A percentile compares a stretch with the other conserved stretches of the same genome.
These are phyloP conservation scores for Chirona hameri DNA, from an alignment of 2,888 invertebrate species.

Conservation along the genomic window DNA sequence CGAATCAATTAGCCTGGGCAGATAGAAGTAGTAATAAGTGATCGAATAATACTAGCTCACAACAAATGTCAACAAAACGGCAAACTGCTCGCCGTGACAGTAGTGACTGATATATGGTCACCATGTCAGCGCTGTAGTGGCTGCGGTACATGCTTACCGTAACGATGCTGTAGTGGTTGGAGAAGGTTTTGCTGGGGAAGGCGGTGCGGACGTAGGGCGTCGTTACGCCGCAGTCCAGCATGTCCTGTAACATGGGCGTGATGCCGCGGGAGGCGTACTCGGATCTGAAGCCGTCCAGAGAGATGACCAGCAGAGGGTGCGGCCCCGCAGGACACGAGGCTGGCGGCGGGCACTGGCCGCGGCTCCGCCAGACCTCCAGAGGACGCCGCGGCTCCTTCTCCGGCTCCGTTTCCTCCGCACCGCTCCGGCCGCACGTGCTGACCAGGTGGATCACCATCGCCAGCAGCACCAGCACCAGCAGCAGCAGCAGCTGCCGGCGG, in stretches of 20 bases:
- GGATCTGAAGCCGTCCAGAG: conserved; percentile 67
- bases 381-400: not conserved
- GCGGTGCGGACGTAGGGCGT: conserved; percentile 59
- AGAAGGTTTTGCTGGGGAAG: conserved; percentile 68
- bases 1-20: no score
- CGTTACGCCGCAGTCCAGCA: conserved; percentile 56
- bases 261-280: conserved; percentile 59
- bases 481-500: not conserved
- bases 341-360: not conserved
- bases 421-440: not conserved
- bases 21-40: no score
- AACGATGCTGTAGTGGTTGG: conserved; percentile 68
- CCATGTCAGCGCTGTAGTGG: no score
- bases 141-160: conserved; percentile 48
- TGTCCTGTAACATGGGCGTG: conserved; percentile 57
- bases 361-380: not conserved
- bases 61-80: no score
- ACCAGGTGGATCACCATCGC: not conserved
- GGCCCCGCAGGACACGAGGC: not conserved
- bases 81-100: no score
- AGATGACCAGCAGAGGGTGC: conserved; percentile 57
- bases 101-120: no score
- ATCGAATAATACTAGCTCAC: no score
- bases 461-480: not conserved
- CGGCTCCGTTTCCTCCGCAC: not conserved